These are phyloP conservation scores for Vidua chalybeata DNA, from an alignment of 2,113 vertebrate genomes.

Conservation along the genomic window DNA sequence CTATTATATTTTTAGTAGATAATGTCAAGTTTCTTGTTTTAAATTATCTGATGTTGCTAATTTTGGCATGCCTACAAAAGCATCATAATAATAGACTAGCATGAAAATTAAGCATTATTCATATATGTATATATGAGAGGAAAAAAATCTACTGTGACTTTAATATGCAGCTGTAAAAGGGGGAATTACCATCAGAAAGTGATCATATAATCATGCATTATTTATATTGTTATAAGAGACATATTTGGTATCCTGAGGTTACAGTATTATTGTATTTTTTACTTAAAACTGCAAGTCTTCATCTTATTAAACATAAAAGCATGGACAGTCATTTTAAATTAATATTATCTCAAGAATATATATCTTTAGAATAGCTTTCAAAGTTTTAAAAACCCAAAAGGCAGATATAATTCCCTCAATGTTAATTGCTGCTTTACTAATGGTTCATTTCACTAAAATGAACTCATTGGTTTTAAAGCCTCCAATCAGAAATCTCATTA, in stretches of 20 bases:
- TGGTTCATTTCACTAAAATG: not conserved
- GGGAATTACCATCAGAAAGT: constrained; percentile 21
- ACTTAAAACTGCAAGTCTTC: constrained; percentile 16
- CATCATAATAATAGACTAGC: not conserved
- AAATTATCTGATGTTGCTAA: not conserved
- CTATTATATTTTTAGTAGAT: not conserved
- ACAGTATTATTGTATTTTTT: constrained; percentile 21
- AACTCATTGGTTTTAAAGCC: constrained; percentile 1
- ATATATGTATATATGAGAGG: not conserved
- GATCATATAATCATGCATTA: constrained; percentile 29
- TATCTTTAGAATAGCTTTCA: not conserved
- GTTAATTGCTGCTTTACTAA: constrained; percentile 15
- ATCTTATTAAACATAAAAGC: constrained; percentile 14
- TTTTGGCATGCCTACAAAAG: not conserved
- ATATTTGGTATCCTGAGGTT: not conserved
- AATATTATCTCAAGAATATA: constrained; percentile 9
- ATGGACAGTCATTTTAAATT: not conserved
- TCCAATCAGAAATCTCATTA: not conserved
- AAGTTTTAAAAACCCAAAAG: constrained; percentile 20
- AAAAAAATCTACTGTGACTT: not conserved
- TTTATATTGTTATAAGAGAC: constrained; percentile 25
- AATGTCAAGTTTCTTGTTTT: constrained; percentile 1
- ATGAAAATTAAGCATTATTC: constrained; percentile 29
- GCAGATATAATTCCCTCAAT: not conserved
- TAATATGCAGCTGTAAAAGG: not conserved